Evolutionary conservation across 2,113 vertebrate species (phyloP).

Genomic region (Hydrolagus affinis): DNA sequence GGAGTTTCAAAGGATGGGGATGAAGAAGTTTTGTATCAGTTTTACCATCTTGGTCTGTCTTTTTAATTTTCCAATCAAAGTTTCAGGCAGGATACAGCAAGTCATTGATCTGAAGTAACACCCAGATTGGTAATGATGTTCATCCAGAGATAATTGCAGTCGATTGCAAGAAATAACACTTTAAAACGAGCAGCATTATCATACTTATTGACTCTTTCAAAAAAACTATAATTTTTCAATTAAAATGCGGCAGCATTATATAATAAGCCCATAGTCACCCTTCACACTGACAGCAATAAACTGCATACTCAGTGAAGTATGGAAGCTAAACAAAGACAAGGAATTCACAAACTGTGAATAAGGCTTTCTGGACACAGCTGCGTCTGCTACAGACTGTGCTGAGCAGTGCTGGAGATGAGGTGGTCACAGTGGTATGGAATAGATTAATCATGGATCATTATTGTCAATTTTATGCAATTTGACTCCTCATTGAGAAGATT

Average conservation of each 20-base stretch:
- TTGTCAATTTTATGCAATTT: conserved; percentile 1
- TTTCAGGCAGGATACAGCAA: background rate
- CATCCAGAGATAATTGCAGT: background rate
- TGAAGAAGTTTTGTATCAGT: background rate
- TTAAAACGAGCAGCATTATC: background rate
- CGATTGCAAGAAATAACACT: background rate
- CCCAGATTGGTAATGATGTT: background rate
- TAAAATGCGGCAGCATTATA: background rate
- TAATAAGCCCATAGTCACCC: background rate
- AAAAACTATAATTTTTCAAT: background rate
- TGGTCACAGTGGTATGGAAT: background rate
- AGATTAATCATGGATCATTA: conserved; percentile 9
- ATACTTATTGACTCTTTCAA: background rate
- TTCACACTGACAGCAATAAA: background rate
- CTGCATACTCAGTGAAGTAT: background rate
- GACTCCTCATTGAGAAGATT: background rate
- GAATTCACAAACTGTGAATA: background rate
- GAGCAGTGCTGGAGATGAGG: background rate
- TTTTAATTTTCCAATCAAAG: no score
- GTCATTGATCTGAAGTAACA: background rate
- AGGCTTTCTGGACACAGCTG: background rate
- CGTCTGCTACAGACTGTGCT: background rate
- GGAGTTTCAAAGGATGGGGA: background rate
- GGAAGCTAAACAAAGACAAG: background rate
- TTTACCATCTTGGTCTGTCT: background rate